phyloP scores from a whole-genome alignment of 2,888 invertebrate genomes.

The Catotricha subobsoleta region DNA sequence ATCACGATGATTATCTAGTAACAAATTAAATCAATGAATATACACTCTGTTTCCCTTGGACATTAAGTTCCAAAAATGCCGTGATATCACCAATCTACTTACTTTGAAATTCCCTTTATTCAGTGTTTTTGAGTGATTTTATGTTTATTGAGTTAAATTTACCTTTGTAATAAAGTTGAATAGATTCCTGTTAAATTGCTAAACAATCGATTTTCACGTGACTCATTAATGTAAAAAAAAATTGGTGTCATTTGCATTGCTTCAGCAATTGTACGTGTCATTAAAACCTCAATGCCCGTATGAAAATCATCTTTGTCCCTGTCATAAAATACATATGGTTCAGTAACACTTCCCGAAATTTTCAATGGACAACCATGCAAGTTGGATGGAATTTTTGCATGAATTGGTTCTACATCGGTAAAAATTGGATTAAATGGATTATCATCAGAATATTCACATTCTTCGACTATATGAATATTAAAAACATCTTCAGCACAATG shows the following conservation, averaged over 20 bases:
- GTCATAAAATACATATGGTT: conserved; percentile 19
- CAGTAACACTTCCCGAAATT: conserved; percentile 22
- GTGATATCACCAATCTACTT: no score
- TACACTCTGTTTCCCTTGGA: no score
- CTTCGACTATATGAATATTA: conserved; percentile 16
- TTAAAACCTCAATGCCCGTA: conserved; percentile 22
- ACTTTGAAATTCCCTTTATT: no score
- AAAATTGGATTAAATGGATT: background rate
- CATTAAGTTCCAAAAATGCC: no score
- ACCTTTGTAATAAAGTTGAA: background rate
- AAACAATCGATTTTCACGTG: conserved; percentile 1
- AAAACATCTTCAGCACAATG: conserved; percentile 20
- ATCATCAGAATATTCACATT: conserved; percentile 15
- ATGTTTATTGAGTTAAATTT: no score
- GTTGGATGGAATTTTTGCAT: conserved; percentile 21
- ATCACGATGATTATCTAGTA: no score
- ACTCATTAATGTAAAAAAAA: background rate
- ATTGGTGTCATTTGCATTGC: conserved; percentile 18
- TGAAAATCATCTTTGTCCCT: conserved; percentile 6
- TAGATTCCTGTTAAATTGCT: conserved; percentile 2
- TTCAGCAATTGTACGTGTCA: conserved; percentile 22
- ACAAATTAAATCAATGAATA: no score
- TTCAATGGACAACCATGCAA: conserved; percentile 23
- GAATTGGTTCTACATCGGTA: background rate
- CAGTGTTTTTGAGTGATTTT: no score